Conservation (phyloP, 2,113 vertebrate genomes). For the Cyphomyrus plagiostoma region DNA sequence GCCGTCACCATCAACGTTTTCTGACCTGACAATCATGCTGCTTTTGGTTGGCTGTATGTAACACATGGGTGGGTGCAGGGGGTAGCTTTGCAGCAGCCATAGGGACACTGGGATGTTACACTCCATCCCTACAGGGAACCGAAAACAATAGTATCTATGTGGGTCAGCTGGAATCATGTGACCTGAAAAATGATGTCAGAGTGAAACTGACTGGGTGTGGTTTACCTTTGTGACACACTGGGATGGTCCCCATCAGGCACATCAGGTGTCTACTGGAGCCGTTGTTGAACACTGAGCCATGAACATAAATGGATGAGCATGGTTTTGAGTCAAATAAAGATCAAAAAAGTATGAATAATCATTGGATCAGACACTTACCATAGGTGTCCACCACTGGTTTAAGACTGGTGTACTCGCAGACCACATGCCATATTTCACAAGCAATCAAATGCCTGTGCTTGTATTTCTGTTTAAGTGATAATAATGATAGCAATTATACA, state of each 20-base stretch:
- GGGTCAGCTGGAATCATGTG: not conserved
- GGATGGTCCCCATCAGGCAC: constrained; percentile 80
- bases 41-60: constrained; percentile 79
- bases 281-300: constrained; percentile 81
- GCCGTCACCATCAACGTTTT: constrained; percentile 73
- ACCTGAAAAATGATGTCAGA: not conserved
- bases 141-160: not conserved
- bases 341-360: not conserved
- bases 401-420: constrained; percentile 75
- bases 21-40: constrained; percentile 77
- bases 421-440: constrained; percentile 66
- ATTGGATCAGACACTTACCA: constrained; percentile 58
- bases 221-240: constrained; percentile 68
- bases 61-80: constrained; percentile 81
- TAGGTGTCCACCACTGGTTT: constrained; percentile 74
- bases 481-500: not conserved
- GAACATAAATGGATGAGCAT: constrained; percentile 11
- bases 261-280: constrained; percentile 74
- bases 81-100: constrained; percentile 85
- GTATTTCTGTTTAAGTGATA: constrained; percentile 59
- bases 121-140: constrained; percentile 57
- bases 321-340: not conserved
- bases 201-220: constrained; percentile 5
- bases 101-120: constrained; percentile 84
- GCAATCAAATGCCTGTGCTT: constrained; percentile 73